Percentiles rank a stretch among this genome's conserved stretches.
phyloP scores from a whole-genome alignment of 2,113 vertebrate genomes.

The Enhydra lutris region DNA sequence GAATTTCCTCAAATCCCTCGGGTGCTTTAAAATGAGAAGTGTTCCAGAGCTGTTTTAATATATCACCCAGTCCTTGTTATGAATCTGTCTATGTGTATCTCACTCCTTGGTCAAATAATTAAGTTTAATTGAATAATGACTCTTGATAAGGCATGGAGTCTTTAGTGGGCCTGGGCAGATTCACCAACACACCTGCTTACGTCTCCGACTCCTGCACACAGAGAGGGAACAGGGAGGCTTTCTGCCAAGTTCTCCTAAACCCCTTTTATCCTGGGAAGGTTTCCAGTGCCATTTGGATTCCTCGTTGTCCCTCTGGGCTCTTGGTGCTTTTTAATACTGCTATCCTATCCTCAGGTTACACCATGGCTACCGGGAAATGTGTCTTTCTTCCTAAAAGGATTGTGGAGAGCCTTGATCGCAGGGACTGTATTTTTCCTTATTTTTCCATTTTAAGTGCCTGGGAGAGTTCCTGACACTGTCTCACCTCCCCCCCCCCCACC shows the following conservation, averaged over 20 bases:
- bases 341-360: not conserved
- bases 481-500: rapidly evolving
- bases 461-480: too few species aligned
- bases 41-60: not conserved
- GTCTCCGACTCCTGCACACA: rapidly evolving
- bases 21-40: not conserved
- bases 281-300: not conserved
- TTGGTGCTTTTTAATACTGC: not conserved
- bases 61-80: not conserved
- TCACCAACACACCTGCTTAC: not conserved
- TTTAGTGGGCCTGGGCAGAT: not conserved
- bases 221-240: not conserved
- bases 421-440: not conserved
- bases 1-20: not conserved
- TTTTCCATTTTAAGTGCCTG: not conserved
- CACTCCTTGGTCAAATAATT: constrained; percentile 9
- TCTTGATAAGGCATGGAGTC: not conserved
- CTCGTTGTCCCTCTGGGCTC: not conserved
- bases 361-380: rapidly evolving
- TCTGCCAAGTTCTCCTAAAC: not conserved
- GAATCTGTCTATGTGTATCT: not conserved
- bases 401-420: not conserved
- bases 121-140: not conserved
- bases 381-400: not conserved
- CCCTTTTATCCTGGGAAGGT: not conserved